These are phyloP conservation scores for Sinocyclocheilus grahami DNA, from an alignment of 2,113 vertebrate genomes.

Conservation along the genomic window DNA sequence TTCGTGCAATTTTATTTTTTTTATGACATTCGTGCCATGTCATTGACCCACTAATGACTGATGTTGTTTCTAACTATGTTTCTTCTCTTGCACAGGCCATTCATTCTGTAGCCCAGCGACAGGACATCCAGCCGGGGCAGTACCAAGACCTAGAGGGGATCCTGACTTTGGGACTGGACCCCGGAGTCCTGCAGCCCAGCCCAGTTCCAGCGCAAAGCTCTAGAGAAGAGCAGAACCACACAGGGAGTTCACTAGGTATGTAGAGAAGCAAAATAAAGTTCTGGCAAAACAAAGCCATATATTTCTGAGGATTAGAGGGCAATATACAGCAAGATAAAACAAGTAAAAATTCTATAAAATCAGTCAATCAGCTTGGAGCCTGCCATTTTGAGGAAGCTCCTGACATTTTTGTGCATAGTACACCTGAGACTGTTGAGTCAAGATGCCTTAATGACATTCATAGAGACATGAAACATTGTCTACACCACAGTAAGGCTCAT, in stretches of 20 bases:
- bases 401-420: not conserved
- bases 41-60: not conserved
- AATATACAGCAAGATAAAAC: not conserved
- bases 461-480: not conserved
- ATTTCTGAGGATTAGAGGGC: slow-evolving; percentile 1
- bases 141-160: slow-evolving; percentile 61
- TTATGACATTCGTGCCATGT: not conserved
- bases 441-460: not conserved
- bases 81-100: slow-evolving; percentile 46
- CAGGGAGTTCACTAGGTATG: slow-evolving; percentile 1
- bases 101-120: slow-evolving; percentile 56
- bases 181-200: slow-evolving; percentile 21
- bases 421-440: not conserved
- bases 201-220: slow-evolving; percentile 48
- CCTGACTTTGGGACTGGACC: slow-evolving; percentile 59
- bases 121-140: slow-evolving; percentile 50
- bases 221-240: slow-evolving; percentile 39
- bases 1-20: too few relatives aligned
- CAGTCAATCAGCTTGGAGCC: not conserved
- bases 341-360: not conserved
- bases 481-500: not conserved
- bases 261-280: slow-evolving; percentile 14
- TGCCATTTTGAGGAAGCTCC: not conserved
- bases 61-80: not conserved
- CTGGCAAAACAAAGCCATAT: slow-evolving; percentile 8